phyloP scores from a whole-genome alignment of 2,888 invertebrate species.

The Nephrotoma flavescens region DNA sequence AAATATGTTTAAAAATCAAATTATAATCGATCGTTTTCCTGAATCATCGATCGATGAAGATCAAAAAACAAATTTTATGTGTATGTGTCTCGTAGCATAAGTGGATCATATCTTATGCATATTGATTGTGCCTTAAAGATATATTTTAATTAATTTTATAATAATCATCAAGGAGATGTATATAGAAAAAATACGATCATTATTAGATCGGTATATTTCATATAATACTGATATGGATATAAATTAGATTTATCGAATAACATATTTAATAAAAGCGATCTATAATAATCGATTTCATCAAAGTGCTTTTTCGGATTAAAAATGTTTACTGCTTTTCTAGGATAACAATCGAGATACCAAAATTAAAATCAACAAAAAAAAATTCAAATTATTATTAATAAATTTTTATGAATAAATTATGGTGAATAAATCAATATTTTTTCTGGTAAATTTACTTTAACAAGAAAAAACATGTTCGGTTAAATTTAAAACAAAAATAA shows the following conservation, averaged over 20 bases:
- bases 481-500: background rate
- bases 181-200: background rate
- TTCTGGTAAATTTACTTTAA: background rate
- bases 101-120: background rate
- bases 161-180: background rate
- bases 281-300: background rate
- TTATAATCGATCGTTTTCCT: background rate
- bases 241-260: background rate
- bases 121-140: background rate
- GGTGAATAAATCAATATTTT: background rate
- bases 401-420: background rate
- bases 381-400: background rate
- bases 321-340: background rate
- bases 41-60: background rate
- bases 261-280: background rate
- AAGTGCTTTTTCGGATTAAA: background rate
- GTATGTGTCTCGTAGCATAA: background rate
- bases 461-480: background rate
- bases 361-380: background rate
- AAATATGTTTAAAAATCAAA: background rate
- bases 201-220: background rate
- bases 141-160: background rate
- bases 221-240: background rate
- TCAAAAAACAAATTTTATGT: background rate
- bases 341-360: background rate